Conservation (phyloP, 2,113 vertebrate genomes). For the Paratilapia polleni region DNA sequence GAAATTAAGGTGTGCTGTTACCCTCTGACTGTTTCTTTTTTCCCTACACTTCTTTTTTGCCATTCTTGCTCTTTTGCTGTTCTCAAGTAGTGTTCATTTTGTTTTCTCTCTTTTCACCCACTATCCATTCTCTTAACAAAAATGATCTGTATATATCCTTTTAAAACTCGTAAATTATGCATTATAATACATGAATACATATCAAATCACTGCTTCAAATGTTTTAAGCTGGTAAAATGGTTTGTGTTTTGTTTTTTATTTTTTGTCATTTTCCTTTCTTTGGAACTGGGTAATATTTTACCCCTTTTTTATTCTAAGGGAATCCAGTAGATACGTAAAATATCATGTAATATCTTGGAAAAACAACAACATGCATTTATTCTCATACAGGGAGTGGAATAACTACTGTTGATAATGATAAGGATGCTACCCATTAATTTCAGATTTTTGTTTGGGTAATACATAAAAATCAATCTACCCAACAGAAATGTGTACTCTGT, state of each 20-base stretch:
- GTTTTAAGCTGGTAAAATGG: neutral
- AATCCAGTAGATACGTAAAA: neutral
- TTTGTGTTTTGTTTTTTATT: neutral
- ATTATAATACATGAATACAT: neutral
- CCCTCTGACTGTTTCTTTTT: conserved; percentile 51
- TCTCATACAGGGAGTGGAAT: neutral
- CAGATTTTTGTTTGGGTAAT: no score
- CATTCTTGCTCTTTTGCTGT: neutral
- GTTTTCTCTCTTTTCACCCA: neutral
- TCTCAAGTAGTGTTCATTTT: neutral
- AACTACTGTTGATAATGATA: neutral
- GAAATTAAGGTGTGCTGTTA: conserved; percentile 70
- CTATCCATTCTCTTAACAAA: neutral
- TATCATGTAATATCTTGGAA: neutral
- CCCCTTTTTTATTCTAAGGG: neutral
- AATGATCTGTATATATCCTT: neutral
- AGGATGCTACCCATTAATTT: no score
- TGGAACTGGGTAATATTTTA: neutral
- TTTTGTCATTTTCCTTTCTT: neutral
- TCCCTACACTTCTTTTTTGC: neutral
- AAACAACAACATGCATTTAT: no score
- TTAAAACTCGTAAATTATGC: neutral
- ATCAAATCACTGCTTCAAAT: neutral
- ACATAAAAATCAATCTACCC: neutral
- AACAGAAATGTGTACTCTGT: no score